Evolutionary conservation across 2,113 vertebrate species (phyloP).

Genomic region (Neodontobutis hainanensis): DNA sequence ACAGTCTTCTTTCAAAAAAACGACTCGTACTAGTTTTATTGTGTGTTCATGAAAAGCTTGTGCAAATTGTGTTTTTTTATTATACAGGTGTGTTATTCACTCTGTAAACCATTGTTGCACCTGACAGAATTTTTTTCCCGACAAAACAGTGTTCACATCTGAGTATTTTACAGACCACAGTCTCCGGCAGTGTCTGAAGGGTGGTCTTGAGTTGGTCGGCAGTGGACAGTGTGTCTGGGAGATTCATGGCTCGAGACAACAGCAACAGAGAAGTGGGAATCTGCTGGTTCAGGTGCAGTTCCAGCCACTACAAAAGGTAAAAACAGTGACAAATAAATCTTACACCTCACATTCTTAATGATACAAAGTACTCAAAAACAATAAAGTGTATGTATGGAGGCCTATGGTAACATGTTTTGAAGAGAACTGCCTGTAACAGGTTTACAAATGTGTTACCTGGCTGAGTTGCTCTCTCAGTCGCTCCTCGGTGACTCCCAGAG

Average conservation of each 20-base stretch:
- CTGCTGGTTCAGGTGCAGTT: conserved; percentile 95
- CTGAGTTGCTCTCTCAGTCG: conserved; percentile 89
- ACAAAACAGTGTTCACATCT: too few species aligned
- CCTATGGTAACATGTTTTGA: neutral
- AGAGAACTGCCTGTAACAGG: too few species aligned
- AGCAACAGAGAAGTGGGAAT: conserved; percentile 95
- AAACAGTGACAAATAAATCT: neutral
- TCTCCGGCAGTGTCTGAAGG: conserved; percentile 92
- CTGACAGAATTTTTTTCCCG: too few species aligned
- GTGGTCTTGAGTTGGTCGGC: conserved; percentile 97
- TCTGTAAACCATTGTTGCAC: too few species aligned
- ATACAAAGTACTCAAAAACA: neutral
- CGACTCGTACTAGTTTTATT: too few species aligned
- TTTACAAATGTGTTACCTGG: conserved; percentile 87
- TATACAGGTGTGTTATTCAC: too few species aligned
- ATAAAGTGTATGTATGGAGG: neutral
- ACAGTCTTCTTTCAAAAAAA: neutral
- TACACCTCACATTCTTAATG: neutral
- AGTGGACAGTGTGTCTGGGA: conserved; percentile 95
- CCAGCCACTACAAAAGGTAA: conserved; percentile 85
- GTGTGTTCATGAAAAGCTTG: too few species aligned
- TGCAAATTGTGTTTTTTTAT: too few species aligned
- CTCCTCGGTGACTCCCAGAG: conserved; percentile 94
- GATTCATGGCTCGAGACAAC: conserved; percentile 96
- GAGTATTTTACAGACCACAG: conserved; percentile 80